Conservation (phyloP, 2,797 vertebrate species). For the Etheostoma perlongum region DNA sequence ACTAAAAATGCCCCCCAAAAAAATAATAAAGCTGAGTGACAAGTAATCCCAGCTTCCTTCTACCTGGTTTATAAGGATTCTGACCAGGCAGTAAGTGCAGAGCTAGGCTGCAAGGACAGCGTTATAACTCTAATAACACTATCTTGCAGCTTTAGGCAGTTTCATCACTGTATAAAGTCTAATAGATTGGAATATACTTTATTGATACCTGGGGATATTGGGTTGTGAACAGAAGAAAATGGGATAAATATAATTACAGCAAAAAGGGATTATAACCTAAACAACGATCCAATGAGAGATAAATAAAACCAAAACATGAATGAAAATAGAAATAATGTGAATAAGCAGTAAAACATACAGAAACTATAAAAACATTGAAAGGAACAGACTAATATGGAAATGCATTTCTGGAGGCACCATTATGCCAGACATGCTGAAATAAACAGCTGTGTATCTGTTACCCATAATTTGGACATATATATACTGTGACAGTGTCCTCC, state of each 20-base stretch:
- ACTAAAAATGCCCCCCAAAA: no score
- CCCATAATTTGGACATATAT: slow-evolving; percentile 21
- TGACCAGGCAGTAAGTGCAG: neutral
- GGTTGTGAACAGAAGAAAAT: slow-evolving; percentile 2
- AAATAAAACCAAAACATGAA: neutral
- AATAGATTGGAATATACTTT: slow-evolving; percentile 1
- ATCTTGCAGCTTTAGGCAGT: neutral
- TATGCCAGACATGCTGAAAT: slow-evolving; percentile 3
- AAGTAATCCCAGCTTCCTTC: slow-evolving; percentile 2
- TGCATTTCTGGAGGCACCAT: neutral
- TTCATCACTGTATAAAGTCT: neutral
- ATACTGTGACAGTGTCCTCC: slow-evolving; percentile 21
- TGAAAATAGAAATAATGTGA: neutral
- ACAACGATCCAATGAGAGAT: neutral
- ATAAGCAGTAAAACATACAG: neutral
- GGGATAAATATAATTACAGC: neutral
- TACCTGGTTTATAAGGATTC: neutral
- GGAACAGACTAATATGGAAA: neutral
- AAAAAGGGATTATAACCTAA: neutral
- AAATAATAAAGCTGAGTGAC: neutral
- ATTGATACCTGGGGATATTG: slow-evolving; percentile 10
- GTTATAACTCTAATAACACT: neutral
- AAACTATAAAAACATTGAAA: neutral
- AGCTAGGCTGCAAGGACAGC: neutral
- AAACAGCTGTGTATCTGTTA: slow-evolving; percentile 22